These are phyloP conservation scores for Paradoxurus hermaphroditus DNA, from an alignment of 2,113 vertebrate species.

Conservation along the genomic window DNA sequence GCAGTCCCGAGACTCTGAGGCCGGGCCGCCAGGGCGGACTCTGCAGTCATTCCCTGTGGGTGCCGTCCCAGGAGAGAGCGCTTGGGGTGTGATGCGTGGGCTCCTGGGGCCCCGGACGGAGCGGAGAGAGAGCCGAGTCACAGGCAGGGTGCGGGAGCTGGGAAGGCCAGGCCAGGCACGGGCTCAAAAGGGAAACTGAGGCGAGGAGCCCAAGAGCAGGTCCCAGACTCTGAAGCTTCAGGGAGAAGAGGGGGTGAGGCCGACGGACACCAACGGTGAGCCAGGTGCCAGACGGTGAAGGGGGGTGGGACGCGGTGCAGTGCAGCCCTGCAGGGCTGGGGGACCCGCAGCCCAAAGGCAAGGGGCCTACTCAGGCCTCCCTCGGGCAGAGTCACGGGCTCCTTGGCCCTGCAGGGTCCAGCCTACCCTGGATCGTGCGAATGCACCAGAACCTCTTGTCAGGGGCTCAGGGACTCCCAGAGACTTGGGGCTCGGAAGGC, in stretches of 20 bases:
- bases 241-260: not conserved
- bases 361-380: not conserved
- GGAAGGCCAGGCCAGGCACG: not conserved
- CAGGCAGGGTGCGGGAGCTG: not conserved
- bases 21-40: not conserved
- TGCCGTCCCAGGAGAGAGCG: too few relatives aligned
- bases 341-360: too few relatives aligned
- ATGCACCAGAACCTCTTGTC: not conserved
- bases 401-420: not conserved
- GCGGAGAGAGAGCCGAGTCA: not conserved
- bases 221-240: not conserved
- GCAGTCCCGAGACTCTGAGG: fast-evolving
- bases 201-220: not conserved
- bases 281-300: not conserved
- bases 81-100: too few relatives aligned
- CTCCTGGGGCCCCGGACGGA: too few relatives aligned
- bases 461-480: too few relatives aligned
- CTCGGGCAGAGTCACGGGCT: fast-evolving
- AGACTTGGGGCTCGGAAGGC: not conserved
- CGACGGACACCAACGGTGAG: too few relatives aligned
- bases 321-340: not conserved
- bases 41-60: too few relatives aligned
- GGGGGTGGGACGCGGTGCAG: fast-evolving
- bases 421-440: not conserved
- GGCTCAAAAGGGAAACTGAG: not conserved